Base-by-base conservation (phyloP, 2,888 invertebrate species). In the Andrena bicolor region DNA sequence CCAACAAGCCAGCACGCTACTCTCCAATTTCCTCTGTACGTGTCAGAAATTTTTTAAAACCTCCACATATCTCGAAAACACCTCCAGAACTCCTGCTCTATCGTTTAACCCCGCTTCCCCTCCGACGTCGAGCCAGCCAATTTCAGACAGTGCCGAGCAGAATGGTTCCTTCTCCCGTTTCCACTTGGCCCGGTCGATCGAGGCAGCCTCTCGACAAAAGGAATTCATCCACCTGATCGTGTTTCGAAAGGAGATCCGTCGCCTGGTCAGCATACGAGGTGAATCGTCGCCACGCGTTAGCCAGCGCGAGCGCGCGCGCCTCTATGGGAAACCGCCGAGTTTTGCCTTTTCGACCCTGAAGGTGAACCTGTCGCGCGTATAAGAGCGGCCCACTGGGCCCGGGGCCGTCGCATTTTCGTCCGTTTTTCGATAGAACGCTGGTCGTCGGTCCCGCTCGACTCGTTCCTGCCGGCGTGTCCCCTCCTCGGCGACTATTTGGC, bases 321-420 rank as follows among this genome's bases (percentile, higher is more conserved):
- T 35, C 28, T 58, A 35, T 10, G 77, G 35, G 73, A 86, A 86
- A 80, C 66, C 69, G 49, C 66, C 63, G 48, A n/a, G 51, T 49
- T 56, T 72, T 35, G 63, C 16, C 69, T 30, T 69, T 49, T 58
- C 69, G 85, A 76, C 85, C 87, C 71, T 84, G 87, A 82, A 49
- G 30, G 30, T 2, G 26, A 61, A 26, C 60, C n/a, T 35, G 66
- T 4, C 49, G 64, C 65, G 70, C 81, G 74, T 90, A 90, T 89
- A 89, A 90, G 86, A 86, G 26, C 71, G 68, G 72, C 65, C 68
- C 66, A 66, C 75, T 48, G 75, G 65, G 70, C 63, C 49, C 77
- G 60, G 51, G 41, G 63, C 76, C 76, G 73, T 7, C 28, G 41
- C 84, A 90, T 89, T 89, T 88, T 88, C 84, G 81, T 80, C 53